These are phyloP conservation scores for Ips nitidus DNA, from an alignment of 1,140 invertebrate species.

Conservation along the genomic window DNA sequence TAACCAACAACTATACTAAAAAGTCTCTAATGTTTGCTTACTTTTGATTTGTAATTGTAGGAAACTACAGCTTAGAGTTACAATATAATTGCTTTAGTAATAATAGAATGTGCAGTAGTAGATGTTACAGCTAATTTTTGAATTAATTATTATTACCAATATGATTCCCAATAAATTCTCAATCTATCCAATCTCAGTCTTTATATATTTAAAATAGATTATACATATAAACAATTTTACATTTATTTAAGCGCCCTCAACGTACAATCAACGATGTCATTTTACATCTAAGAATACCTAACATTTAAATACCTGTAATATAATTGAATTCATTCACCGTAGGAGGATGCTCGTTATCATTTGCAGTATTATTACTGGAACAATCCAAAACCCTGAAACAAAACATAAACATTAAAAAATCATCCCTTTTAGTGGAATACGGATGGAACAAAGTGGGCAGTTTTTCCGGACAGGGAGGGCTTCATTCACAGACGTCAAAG, in stretches of 20 bases:
- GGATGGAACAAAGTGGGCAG: conserved; percentile 29
- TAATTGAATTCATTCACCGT: conserved; percentile 41
- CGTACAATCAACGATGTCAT: conserved; percentile 38
- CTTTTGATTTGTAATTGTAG: too few species aligned
- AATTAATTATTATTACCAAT: conserved; percentile 8
- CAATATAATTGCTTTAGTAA: too few species aligned
- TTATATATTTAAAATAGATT: conserved; percentile 45
- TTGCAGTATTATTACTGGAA: conserved; percentile 27
- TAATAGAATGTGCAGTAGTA: neutral
- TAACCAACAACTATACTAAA: too few species aligned
- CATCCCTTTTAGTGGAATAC: neutral
- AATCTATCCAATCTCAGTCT: conserved; percentile 45
- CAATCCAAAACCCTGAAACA: conserved; percentile 37
- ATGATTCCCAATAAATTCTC: conserved; percentile 25
- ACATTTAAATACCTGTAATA: conserved; percentile 32
- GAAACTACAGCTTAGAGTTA: too few species aligned
- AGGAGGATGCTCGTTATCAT: conserved; percentile 34
- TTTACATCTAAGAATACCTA: conserved; percentile 29
- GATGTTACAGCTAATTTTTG: conserved; percentile 6
- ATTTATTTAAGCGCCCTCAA: conserved; percentile 41
- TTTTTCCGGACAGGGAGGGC: conserved; percentile 30
- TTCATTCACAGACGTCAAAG: conserved; percentile 34
- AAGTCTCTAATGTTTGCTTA: too few species aligned
- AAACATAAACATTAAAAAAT: conserved; percentile 24
- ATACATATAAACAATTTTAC: conserved; percentile 49